Percentiles rank a stretch among this genome's conserved stretches.
Evolutionary conservation across 2,113 vertebrate species (phyloP).

Genomic region (Heterocephalus glaber): DNA sequence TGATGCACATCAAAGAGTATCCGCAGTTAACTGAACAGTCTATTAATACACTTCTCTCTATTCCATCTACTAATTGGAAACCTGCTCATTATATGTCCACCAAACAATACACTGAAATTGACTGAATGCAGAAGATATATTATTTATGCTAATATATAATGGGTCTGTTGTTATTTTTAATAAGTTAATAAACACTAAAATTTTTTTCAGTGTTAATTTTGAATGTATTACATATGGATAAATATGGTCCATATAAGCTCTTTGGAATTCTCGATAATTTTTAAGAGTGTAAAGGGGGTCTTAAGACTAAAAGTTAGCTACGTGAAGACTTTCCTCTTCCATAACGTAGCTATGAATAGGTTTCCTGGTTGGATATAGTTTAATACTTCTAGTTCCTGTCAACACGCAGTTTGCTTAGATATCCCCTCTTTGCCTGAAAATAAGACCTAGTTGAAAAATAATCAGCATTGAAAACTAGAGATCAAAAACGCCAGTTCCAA

Average conservation of each 20-base stretch:
- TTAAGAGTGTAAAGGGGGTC: neutral
- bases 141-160: conserved; percentile 37
- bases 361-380: conserved; percentile 19
- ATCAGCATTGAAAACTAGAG: neutral
- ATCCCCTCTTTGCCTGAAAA: neutral
- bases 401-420: neutral
- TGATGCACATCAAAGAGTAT: neutral
- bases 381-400: neutral
- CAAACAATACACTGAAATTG: neutral
- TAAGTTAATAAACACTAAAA: neutral
- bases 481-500: neutral
- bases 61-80: neutral
- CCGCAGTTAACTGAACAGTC: neutral
- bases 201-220: neutral
- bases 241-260: neutral
- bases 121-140: neutral
- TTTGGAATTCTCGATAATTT: neutral
- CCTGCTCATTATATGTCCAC: neutral
- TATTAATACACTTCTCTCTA: neutral
- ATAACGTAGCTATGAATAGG: neutral
- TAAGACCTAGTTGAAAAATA: neutral
- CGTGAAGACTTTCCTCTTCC: neutral
- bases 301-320: conserved; percentile 4
- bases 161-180: neutral
- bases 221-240: neutral